Evolutionary conservation across 1,140 invertebrate species (phyloP).

Genomic region (Limonius californicus): DNA sequence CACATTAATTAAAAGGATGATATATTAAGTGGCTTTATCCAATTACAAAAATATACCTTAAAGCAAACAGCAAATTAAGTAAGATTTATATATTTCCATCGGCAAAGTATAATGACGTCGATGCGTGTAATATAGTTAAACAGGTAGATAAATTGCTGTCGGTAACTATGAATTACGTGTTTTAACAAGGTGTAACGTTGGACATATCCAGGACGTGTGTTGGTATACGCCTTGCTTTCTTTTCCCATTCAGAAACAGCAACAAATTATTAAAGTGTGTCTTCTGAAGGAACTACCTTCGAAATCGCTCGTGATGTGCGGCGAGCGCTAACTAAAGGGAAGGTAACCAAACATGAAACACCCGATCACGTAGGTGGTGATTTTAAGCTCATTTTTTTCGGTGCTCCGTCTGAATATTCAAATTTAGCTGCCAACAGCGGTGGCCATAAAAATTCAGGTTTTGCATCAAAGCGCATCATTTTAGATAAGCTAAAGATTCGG

Average conservation of each 20-base stretch:
- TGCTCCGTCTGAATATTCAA: background rate
- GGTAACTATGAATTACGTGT: slow-evolving; percentile 11
- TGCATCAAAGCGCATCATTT: background rate
- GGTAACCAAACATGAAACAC: slow-evolving; percentile 1
- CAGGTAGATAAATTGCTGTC: slow-evolving; percentile 13
- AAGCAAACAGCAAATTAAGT: too few relatives aligned
- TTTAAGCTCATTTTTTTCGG: background rate
- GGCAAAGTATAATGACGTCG: background rate
- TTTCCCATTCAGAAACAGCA: background rate
- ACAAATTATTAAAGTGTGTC: background rate
- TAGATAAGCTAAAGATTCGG: too few relatives aligned
- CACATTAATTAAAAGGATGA: too few relatives aligned
- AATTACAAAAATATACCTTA: too few relatives aligned
- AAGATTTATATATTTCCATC: slow-evolving; percentile 3
- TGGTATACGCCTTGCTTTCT: background rate
- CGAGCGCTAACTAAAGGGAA: background rate
- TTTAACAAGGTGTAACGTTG: background rate
- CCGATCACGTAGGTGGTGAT: slow-evolving; percentile 7
- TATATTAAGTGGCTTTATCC: too few relatives aligned
- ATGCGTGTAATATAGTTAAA: slow-evolving; percentile 2
- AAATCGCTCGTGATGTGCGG: slow-evolving; percentile 3
- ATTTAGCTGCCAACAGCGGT: background rate
- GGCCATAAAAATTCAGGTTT: background rate
- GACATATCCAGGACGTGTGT: background rate
- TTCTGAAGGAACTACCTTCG: background rate